Percentiles rank a stretch among this genome's conserved stretches.
Conservation (phyloP, 1,140 invertebrate species). For the Lamellibrachia luymesi region DNA sequence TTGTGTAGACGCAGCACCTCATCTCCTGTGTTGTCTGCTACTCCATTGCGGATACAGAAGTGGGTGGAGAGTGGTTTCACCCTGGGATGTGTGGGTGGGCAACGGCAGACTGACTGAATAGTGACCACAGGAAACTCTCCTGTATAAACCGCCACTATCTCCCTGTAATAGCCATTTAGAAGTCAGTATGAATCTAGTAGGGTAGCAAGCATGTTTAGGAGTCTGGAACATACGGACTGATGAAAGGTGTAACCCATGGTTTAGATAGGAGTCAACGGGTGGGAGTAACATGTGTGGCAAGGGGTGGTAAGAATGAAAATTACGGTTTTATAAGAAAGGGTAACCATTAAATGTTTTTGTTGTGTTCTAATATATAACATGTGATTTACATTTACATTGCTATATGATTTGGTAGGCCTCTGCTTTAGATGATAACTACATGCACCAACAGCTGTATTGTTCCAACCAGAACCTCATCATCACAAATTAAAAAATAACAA, state of each 20-base stretch:
- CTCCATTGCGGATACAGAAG: constrained; percentile 51
- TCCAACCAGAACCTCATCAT: too few species aligned
- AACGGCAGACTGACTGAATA: constrained; percentile 47
- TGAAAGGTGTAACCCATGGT: not conserved
- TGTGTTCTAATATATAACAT: too few species aligned
- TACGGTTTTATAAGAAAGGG: too few species aligned
- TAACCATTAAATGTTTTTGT: too few species aligned
- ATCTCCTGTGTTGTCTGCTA: constrained; percentile 38
- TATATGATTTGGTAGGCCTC: too few species aligned
- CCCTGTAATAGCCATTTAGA: constrained; percentile 31
- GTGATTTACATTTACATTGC: too few species aligned
- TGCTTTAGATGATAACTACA: too few species aligned
- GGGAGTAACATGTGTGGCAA: not conserved
- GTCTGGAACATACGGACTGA: too few species aligned
- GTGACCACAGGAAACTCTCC: constrained; percentile 43
- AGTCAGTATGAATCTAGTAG: not conserved
- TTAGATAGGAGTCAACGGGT: not conserved
- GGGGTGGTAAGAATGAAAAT: not conserved
- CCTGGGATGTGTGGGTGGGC: constrained; percentile 44
- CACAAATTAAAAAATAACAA: too few species aligned
- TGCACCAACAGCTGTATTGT: too few species aligned
- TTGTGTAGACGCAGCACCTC: constrained; percentile 38
- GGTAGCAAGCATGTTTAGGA: too few species aligned
- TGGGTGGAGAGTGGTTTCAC: constrained; percentile 39
- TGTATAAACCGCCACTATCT: constrained; percentile 43